Conservation (phyloP, 2,113 vertebrate genomes). For the Choloepus hoffmanni region DNA sequence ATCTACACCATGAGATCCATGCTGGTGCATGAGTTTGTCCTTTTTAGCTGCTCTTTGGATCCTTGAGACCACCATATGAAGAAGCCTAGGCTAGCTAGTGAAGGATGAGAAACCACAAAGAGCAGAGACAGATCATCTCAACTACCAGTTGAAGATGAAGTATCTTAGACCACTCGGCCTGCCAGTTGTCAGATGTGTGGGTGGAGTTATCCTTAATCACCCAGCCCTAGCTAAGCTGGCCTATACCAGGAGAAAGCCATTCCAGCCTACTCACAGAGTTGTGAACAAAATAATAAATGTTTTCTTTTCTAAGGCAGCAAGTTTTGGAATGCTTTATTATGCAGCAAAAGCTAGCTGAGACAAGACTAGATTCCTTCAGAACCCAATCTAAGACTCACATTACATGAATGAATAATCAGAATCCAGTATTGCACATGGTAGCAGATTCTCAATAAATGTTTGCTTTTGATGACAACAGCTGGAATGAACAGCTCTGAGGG, state of each 20-base stretch:
- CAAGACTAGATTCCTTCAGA: background rate
- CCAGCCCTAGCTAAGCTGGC: background rate
- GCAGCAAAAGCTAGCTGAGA: background rate
- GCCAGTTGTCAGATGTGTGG: background rate
- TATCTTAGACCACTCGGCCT: background rate
- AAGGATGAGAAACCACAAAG: background rate
- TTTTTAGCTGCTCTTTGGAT: background rate
- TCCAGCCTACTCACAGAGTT: background rate
- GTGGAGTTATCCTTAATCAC: background rate
- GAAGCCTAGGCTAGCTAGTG: background rate
- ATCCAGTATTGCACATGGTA: background rate
- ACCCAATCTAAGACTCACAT: background rate
- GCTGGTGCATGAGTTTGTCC: background rate
- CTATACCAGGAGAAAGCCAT: background rate
- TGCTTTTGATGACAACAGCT: background rate
- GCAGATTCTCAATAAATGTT: background rate
- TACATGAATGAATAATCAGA: background rate
- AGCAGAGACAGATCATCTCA: background rate
- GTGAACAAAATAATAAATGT: conserved; percentile 1
- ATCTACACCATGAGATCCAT: background rate
- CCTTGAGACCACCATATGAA: background rate
- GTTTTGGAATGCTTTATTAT: background rate
- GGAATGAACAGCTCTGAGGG: background rate
- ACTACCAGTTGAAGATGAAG: background rate
- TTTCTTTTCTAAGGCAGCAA: background rate